A percentile compares a stretch with the other conserved stretches of the same genome.
phyloP scores from a whole-genome alignment of 2,888 invertebrate species.

The Prosopocoilus inquinatus region DNA sequence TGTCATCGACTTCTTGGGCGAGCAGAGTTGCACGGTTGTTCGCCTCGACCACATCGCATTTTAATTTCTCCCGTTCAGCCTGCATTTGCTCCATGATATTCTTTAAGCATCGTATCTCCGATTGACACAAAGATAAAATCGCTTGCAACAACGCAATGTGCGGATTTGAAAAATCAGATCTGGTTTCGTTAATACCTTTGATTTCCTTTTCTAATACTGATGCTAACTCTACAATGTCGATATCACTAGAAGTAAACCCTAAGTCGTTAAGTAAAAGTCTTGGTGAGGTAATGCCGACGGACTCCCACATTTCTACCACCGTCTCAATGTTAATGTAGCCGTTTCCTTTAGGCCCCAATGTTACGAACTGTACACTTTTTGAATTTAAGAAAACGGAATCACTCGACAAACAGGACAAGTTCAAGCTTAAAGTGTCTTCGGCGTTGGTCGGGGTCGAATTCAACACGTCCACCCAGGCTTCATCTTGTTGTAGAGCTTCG shows the following conservation, averaged over 20 bases:
- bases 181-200: constrained; percentile 38
- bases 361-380: constrained; percentile 46
- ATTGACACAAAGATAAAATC: constrained; percentile 64
- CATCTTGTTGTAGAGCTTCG: constrained; percentile 58
- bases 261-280: constrained; percentile 65
- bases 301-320: constrained; percentile 72
- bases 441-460: constrained; percentile 15
- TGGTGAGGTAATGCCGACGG: constrained; percentile 65
- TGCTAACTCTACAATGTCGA: constrained; percentile 63
- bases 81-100: constrained; percentile 64
- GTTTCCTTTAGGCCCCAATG: constrained; percentile 42
- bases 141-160: constrained; percentile 60
- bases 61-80: constrained; percentile 78
- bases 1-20: constrained; percentile 90
- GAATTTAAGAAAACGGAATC: constrained; percentile 44
- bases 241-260: constrained; percentile 60
- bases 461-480: constrained; percentile 46
- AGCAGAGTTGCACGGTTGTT: constrained; percentile 77
- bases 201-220: constrained; percentile 69
- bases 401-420: constrained; percentile 32
- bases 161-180: constrained; percentile 44
- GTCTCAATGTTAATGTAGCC: constrained; percentile 51
- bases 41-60: constrained; percentile 75
- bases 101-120: constrained; percentile 63
- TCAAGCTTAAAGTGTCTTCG: constrained; percentile 20